Evolutionary conservation across 2,888 invertebrate species (phyloP).

Genomic region (Vandiemenella viatica): DNA sequence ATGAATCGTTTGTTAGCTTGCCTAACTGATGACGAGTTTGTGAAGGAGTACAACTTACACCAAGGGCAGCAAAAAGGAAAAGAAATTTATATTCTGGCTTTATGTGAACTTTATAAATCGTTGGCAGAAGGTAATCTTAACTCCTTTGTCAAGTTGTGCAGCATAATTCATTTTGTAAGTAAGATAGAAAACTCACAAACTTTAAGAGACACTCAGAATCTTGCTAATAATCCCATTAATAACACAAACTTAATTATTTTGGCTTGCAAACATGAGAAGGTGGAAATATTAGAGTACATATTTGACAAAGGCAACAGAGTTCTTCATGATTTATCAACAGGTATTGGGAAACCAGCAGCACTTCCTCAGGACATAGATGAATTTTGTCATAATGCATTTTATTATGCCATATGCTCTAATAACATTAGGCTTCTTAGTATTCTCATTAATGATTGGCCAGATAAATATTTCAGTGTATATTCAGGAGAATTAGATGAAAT

Average conservation of each 20-base stretch:
- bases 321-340: background rate
- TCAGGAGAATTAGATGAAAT: constrained; percentile 15
- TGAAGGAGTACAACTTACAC: no score
- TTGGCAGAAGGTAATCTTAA: no score
- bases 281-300: constrained; percentile 10
- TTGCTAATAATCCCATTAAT: constrained; percentile 7
- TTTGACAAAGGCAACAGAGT: background rate
- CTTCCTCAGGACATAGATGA: constrained; percentile 7
- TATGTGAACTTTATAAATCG: no score
- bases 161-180: no score
- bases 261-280: constrained; percentile 10
- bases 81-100: no score
- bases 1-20: no score
- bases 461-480: constrained; percentile 7
- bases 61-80: no score
- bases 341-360: background rate
- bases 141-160: no score
- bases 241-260: constrained; percentile 12
- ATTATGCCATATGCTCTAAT: constrained; percentile 19
- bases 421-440: constrained; percentile 15
- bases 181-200: no score
- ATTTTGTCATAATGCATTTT: constrained; percentile 17
- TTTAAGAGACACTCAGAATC: no score
- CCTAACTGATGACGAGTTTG: no score
- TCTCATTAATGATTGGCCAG: constrained; percentile 16